Evolutionary conservation across 2,888 invertebrate genomes (phyloP).

Genomic region (Bembecia ichneumoniformis): DNA sequence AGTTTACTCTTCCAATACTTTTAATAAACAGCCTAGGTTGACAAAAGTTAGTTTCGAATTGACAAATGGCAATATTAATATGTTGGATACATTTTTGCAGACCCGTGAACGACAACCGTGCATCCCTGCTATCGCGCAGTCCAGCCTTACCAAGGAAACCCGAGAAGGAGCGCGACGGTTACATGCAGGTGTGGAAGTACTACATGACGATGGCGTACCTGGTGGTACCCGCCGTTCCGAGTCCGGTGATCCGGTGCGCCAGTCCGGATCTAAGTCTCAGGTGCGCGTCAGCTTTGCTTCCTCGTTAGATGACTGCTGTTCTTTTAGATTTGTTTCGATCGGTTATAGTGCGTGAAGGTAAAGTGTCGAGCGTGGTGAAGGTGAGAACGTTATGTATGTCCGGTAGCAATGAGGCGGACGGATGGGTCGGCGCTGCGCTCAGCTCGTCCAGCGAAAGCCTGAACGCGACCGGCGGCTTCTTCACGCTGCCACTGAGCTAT

Average conservation of each 20-base stretch:
- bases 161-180: conserved; percentile 93
- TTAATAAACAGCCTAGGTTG: too few relatives aligned
- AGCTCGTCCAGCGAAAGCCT: conserved; percentile 78
- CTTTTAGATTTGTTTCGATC: not conserved
- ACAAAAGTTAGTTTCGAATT: too few relatives aligned
- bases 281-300: conserved; percentile 53
- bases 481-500: conserved; percentile 82
- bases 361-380: not conserved
- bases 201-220: conserved; percentile 97
- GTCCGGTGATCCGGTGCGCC: conserved; percentile 89
- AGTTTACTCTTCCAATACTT: too few relatives aligned
- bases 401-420: conserved; percentile 44
- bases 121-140: conserved; percentile 88
- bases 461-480: conserved; percentile 75
- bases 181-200: conserved; percentile 98
- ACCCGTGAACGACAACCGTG: conserved; percentile 96
- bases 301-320: too few relatives aligned
- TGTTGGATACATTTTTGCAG: conserved; percentile 57
- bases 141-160: conserved; percentile 91
- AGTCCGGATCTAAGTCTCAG: conserved; percentile 93
- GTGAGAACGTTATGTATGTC: not conserved
- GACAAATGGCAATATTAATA: too few relatives aligned
- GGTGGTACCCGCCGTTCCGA: conserved; percentile 92
- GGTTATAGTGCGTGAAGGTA: not conserved
- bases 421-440: conserved; percentile 49